Evolutionary conservation across 2,888 invertebrate genomes (phyloP), one percentile per base, ranked within the genome.

Genomic region (Cataglyphis cursor): DNA sequence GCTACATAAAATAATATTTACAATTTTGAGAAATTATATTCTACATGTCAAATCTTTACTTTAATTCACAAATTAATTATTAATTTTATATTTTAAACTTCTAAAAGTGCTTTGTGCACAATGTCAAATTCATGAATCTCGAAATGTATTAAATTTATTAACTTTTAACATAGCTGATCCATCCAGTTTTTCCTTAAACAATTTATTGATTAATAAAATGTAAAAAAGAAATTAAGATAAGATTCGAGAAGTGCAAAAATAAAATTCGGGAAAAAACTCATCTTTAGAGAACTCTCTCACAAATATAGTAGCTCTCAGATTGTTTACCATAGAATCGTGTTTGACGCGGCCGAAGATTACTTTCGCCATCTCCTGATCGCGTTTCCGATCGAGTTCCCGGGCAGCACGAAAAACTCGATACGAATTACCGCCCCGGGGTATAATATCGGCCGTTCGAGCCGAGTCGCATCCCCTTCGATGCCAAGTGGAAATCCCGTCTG

Each of bases 361-460:
- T 91, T 90, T 91, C 82, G 83, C 81, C 88, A 61, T 87, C 88
- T 87, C 88, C 86, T 84, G 89, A 89, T 90, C 91, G 86, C 86
- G 83, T 91, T 91, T 90, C 90, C 89, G 91, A 90, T 90, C 89
- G 88, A 90, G 83, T 90, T 85, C 85, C 75, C 85, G 81, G 80
- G 84, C 82, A 68, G 80, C 61, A 72, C 64, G 88, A 88, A 88
- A 90, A 90, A 90, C 90, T 91, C 91, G 90, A 91, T 89, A 84
- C 90, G 89, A 87, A 92, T 91, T 90, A 86, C 91, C 85, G 91
- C 92, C 87, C 73, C 83, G 82, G 87, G 90, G 75, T 74, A 88
- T 88, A 88, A 88, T 90, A 91, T 85, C 89, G 88, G 84, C 89
- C 76, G 85, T 87, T 83, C 78, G 81, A 76, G 57, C 82, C 85